These are phyloP conservation scores for Lepidurus apus DNA, from an alignment of 1,140 invertebrate genomes.

Conservation along the genomic window DNA sequence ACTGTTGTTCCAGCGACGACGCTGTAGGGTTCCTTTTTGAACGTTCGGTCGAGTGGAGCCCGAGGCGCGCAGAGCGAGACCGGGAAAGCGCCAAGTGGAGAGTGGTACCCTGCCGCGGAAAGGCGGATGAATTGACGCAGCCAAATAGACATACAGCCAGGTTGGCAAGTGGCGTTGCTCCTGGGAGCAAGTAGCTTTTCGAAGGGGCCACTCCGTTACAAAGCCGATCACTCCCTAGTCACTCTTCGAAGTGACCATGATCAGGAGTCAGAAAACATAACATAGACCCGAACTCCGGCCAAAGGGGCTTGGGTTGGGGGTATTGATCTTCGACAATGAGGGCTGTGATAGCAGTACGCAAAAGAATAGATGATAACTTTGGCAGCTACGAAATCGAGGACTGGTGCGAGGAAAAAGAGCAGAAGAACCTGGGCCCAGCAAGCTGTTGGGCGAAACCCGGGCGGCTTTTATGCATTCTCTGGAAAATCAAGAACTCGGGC, in stretches of 20 bases:
- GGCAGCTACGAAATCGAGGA: not conserved
- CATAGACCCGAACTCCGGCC: not conserved
- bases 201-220: not conserved
- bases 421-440: too few relatives aligned
- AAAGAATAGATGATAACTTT: slow-evolving; percentile 20
- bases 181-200: not conserved
- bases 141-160: not conserved
- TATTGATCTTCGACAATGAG: slow-evolving; percentile 19
- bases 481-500: too few relatives aligned
- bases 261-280: slow-evolving; percentile 18
- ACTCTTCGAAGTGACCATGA: slow-evolving; percentile 5
- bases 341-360: not conserved
- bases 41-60: not conserved
- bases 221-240: slow-evolving; percentile 20
- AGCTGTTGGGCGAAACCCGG: too few relatives aligned
- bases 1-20: not conserved
- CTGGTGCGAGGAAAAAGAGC: too few relatives aligned
- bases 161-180: not conserved
- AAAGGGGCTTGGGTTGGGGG: not conserved
- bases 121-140: not conserved
- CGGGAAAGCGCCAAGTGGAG: too few relatives aligned
- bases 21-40: not conserved
- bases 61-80: too few relatives aligned
- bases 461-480: too few relatives aligned
- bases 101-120: not conserved